Conservation (phyloP, 2,797 vertebrate species). For the Centroberyx gerrardi region DNA sequence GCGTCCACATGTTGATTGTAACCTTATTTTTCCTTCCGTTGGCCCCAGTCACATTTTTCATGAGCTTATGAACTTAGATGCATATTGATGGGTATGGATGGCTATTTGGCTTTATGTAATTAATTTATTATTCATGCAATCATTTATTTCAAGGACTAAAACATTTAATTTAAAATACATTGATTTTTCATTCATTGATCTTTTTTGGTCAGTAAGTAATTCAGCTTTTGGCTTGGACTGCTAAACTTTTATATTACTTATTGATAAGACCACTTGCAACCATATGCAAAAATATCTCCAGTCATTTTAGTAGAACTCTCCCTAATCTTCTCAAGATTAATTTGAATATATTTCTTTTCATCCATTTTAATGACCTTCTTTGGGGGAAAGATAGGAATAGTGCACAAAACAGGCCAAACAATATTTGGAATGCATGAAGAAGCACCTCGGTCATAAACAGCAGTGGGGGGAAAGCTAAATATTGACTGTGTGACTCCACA, state of each 20-base stretch:
- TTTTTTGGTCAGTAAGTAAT: no score
- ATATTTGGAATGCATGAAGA: constrained; percentile 61
- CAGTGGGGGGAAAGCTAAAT: constrained; percentile 61
- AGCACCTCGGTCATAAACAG: constrained; percentile 64
- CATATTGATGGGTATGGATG: constrained; percentile 1
- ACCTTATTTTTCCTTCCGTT: constrained; percentile 52
- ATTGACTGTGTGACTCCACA: constrained; percentile 72
- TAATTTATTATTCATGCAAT: constrained; percentile 6
- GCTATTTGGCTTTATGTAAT: constrained; percentile 3
- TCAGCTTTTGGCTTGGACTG: no score
- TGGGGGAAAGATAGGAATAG: constrained; percentile 5
- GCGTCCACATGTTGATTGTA: constrained; percentile 78
- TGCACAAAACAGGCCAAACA: constrained; percentile 53
- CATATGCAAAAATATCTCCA: neutral
- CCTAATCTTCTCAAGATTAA: neutral
- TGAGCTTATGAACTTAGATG: constrained; percentile 12
- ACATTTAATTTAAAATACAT: no score
- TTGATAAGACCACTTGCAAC: neutral
- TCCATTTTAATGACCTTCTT: neutral
- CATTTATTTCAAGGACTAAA: neutral
- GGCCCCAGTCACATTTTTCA: constrained; percentile 17
- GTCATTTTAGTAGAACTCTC: neutral
- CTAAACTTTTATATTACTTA: neutral
- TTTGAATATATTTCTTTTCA: neutral
- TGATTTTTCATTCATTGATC: no score